phyloP scores from a whole-genome alignment of 2,888 invertebrate species.

The Nebria brevicollis region DNA sequence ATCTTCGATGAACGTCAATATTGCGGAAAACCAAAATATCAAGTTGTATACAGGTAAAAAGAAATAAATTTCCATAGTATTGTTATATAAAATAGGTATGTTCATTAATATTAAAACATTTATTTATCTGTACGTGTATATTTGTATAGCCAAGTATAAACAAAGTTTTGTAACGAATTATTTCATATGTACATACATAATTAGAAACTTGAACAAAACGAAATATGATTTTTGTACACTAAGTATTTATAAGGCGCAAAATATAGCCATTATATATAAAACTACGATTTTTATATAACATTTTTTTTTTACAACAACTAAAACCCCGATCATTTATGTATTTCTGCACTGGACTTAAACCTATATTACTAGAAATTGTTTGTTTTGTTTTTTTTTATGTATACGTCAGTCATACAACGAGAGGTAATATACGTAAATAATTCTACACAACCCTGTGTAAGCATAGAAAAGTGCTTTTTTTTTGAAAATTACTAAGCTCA shows the following conservation, averaged over 20 bases:
- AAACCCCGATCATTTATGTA: background rate
- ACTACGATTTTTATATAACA: constrained; percentile 37
- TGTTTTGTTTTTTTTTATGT: constrained; percentile 19
- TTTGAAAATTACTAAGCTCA: constrained; percentile 41
- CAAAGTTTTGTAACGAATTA: background rate
- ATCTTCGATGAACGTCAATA: too few relatives aligned
- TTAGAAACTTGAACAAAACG: constrained; percentile 13
- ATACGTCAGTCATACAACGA: constrained; percentile 39
- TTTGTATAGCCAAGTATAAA: background rate
- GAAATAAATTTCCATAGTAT: too few relatives aligned
- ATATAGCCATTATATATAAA: constrained; percentile 38
- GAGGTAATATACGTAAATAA: constrained; percentile 42
- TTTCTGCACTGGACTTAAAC: background rate
- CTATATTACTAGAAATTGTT: background rate
- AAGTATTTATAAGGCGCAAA: constrained; percentile 36
- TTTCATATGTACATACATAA: constrained; percentile 38
- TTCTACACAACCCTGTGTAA: constrained; percentile 54
- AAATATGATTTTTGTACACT: constrained; percentile 23
- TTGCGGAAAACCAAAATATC: too few relatives aligned
- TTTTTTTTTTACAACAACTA: constrained; percentile 14
- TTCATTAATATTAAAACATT: background rate
- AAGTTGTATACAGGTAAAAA: too few relatives aligned
- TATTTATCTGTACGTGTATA: background rate
- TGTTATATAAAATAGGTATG: background rate
- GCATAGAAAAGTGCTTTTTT: constrained; percentile 48